A percentile compares a stretch with the other conserved stretches of the same genome.
Conservation (phyloP, 2,888 invertebrate genomes). For the Ashinkailepas kermadecensis region DNA sequence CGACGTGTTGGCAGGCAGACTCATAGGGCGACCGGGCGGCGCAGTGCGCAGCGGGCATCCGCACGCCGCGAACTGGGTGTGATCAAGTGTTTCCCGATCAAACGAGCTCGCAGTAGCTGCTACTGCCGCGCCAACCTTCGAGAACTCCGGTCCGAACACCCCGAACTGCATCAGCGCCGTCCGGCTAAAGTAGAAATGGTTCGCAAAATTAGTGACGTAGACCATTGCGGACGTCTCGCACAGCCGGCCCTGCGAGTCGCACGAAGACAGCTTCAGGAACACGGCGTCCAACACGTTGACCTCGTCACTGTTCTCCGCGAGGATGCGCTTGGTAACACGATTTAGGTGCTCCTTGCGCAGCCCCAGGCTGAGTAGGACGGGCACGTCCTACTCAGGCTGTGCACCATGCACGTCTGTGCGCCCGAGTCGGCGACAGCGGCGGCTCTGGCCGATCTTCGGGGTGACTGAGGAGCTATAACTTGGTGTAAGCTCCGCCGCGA, state of each 20-base stretch:
- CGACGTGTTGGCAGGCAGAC: neutral
- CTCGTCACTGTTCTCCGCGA: too few species aligned
- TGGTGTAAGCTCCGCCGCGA: too few species aligned
- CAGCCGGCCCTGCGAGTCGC: neutral
- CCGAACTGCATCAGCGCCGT: neutral
- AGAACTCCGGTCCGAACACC: neutral
- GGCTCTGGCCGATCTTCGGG: too few species aligned
- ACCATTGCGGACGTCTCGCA: neutral
- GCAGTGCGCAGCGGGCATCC: neutral
- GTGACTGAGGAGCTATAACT: too few species aligned
- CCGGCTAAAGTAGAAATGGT: neutral
- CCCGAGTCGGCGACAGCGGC: too few species aligned
- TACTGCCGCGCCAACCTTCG: neutral
- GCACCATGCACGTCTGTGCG: too few species aligned
- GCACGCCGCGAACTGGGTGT: neutral
- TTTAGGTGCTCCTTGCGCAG: too few species aligned
- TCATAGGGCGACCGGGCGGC: neutral
- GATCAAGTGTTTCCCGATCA: neutral
- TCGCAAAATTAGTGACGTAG: conserved; percentile 1
- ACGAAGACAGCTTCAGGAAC: neutral
- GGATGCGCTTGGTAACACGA: too few species aligned
- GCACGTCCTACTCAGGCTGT: too few species aligned
- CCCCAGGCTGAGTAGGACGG: too few species aligned
- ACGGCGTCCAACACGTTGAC: too few species aligned
- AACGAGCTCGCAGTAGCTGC: neutral